Conservation (phyloP, 1,140 invertebrate species). For the Goniozus legneri region DNA sequence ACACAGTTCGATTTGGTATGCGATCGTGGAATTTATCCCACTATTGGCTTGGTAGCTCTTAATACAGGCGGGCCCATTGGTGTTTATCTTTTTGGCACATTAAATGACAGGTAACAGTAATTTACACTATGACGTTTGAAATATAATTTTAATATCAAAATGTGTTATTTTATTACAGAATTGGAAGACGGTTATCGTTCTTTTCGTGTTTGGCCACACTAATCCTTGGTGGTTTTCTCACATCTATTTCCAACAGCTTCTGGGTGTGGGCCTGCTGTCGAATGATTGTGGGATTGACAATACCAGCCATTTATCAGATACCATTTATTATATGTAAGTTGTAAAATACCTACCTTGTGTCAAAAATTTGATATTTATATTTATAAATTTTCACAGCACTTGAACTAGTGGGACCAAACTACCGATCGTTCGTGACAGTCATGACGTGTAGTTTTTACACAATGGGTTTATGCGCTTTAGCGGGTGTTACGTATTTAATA, state of each 20-base stretch:
- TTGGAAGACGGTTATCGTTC: slow-evolving; percentile 77
- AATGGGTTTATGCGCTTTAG: slow-evolving; percentile 75
- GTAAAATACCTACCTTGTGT: not conserved
- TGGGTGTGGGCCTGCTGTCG: slow-evolving; percentile 77
- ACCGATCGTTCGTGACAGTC: slow-evolving; percentile 85
- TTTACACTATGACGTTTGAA: not conserved
- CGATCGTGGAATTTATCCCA: slow-evolving; percentile 78
- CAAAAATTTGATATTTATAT: not conserved
- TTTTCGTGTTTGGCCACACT: slow-evolving; percentile 76
- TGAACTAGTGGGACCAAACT: slow-evolving; percentile 85
- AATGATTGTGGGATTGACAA: slow-evolving; percentile 78
- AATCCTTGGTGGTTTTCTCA: slow-evolving; percentile 72
- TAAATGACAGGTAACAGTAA: slow-evolving; percentile 69
- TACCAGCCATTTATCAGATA: slow-evolving; percentile 91
- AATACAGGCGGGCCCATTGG: slow-evolving; percentile 82
- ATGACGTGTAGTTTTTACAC: slow-evolving; percentile 89
- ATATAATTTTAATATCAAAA: slow-evolving; percentile 4
- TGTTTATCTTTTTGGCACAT: slow-evolving; percentile 77
- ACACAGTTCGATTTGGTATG: slow-evolving; percentile 84
- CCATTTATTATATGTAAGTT: slow-evolving; percentile 90
- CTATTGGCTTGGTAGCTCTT: slow-evolving; percentile 74
- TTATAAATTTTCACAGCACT: slow-evolving; percentile 62
- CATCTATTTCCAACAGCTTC: slow-evolving; percentile 71
- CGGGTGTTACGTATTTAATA: slow-evolving; percentile 77
- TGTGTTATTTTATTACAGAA: slow-evolving; percentile 48